Evolutionary conservation across 1,140 invertebrate genomes (phyloP).

Genomic region (Adelges cooleyi): DNA sequence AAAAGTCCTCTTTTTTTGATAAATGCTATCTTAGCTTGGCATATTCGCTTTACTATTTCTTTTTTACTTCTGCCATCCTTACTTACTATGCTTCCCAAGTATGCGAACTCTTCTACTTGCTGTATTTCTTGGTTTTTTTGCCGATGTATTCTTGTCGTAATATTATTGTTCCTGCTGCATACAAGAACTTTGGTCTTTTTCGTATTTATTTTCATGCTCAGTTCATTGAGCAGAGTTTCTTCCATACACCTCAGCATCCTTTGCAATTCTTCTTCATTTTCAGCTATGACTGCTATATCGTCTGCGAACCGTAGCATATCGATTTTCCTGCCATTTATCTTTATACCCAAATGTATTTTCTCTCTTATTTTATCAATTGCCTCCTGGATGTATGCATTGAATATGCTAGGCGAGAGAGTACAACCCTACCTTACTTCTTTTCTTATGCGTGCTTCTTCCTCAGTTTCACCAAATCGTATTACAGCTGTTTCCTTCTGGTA

Average conservation of each 20-base stretch:
- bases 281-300: constrained; percentile 9
- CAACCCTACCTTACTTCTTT: constrained; percentile 13
- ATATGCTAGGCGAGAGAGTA: not conserved
- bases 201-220: constrained; percentile 20
- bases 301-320: constrained; percentile 9
- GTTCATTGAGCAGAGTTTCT: not conserved
- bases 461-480: constrained; percentile 3
- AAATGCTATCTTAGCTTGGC: constrained; percentile 11
- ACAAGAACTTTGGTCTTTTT: not conserved
- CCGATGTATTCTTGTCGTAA: not conserved
- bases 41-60: constrained; percentile 2
- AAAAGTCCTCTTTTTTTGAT: constrained; percentile 4
- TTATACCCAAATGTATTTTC: constrained; percentile 3
- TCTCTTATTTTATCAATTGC: constrained; percentile 18
- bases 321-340: not conserved
- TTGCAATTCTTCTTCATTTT: constrained; percentile 18
- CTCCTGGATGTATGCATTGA: constrained; percentile 1
- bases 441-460: constrained; percentile 7
- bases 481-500: constrained; percentile 28
- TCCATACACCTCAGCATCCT: not conserved
- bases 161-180: not conserved
- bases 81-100: constrained; percentile 14
- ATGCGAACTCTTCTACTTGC: not conserved
- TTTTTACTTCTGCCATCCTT: constrained; percentile 16
- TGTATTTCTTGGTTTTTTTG: not conserved